Conservation (phyloP, 2,888 invertebrate genomes). For the Metalampra italica region DNA sequence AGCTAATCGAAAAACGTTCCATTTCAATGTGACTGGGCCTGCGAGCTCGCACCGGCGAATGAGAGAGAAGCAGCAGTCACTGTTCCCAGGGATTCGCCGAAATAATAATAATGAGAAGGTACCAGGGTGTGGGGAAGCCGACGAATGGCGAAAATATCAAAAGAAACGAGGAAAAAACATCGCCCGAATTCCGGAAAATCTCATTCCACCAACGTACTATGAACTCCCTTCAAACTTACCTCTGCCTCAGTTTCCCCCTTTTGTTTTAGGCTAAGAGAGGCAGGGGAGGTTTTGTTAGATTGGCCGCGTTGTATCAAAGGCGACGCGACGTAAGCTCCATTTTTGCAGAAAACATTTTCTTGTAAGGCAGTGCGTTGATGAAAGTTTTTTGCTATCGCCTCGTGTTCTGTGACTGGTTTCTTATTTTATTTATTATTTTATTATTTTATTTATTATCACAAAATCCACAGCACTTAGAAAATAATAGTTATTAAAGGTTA, state of each 20-base stretch:
- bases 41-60: constrained; percentile 16
- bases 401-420: constrained; percentile 15
- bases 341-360: constrained; percentile 44
- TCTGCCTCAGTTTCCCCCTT: background rate
- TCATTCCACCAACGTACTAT: constrained; percentile 25
- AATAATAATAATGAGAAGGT: constrained; percentile 41
- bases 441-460: too few relatives aligned
- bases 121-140: constrained; percentile 19
- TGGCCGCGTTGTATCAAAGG: constrained; percentile 32
- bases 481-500: too few relatives aligned
- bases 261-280: constrained; percentile 11
- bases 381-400: constrained; percentile 29
- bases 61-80: constrained; percentile 25
- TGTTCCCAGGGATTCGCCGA: constrained; percentile 32
- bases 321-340: constrained; percentile 24
- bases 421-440: too few relatives aligned
- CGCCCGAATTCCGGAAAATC: constrained; percentile 44
- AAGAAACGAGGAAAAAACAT: constrained; percentile 42
- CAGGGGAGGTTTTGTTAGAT: constrained; percentile 21
- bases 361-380: constrained; percentile 26
- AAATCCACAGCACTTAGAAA: too few relatives aligned
- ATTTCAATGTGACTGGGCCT: constrained; percentile 22
- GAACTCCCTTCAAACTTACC: constrained; percentile 17
- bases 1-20: constrained; percentile 25
- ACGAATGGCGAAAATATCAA: constrained; percentile 41